Base-by-base conservation (phyloP, 2,113 vertebrate species). In the Steatornis caripensis region DNA sequence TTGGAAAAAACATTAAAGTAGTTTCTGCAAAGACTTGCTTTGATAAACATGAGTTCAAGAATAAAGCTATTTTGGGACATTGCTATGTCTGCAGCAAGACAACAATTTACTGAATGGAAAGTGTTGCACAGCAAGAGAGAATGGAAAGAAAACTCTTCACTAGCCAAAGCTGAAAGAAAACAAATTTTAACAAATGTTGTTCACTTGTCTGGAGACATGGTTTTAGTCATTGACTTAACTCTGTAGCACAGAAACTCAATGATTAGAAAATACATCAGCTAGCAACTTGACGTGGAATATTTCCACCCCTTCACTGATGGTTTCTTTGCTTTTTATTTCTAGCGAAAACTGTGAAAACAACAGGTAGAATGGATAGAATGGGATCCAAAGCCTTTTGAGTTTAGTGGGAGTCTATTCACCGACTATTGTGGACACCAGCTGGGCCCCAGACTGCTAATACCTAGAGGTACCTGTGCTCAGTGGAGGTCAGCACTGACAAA, bases 21-120 rank as follows among this genome's bases (percentile, higher is more conserved):
- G 77, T 97, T 96, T 96, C 94, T 92, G 94, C 92, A 97, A 97
- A 95, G 96, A 29, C 46, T 95, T 93, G 83, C 96, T 98, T 97
- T 97, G 98, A 98, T 96, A 97, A 77, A 84, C 71, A 92, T 69
- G 75, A 81, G 57, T 69, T 80, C 65, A 90, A 93, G 95, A 84
- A 95, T 97, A 94, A 85, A 97, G 72, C 83, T 95, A 94, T 96
- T 97, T 92, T 94, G 69, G 60, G 84, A 58, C 64, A 83, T 88
- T 82, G 93, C 87, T 94, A 65, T 96, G 89, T 95, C 94, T 94
- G 87, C 94, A 91, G 80, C 87, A 90, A 77, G 95, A 97, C 81
- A 96, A 96, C 95, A 96, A 87, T 71, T 94, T 87, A 95, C 87
- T 92, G 80, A 93, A 97, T 94, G 85, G 96, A 97, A 97, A 96